These are phyloP conservation scores for Bilobella aurantiaca DNA, from an alignment of 1,140 invertebrate genomes.

Conservation along the genomic window DNA sequence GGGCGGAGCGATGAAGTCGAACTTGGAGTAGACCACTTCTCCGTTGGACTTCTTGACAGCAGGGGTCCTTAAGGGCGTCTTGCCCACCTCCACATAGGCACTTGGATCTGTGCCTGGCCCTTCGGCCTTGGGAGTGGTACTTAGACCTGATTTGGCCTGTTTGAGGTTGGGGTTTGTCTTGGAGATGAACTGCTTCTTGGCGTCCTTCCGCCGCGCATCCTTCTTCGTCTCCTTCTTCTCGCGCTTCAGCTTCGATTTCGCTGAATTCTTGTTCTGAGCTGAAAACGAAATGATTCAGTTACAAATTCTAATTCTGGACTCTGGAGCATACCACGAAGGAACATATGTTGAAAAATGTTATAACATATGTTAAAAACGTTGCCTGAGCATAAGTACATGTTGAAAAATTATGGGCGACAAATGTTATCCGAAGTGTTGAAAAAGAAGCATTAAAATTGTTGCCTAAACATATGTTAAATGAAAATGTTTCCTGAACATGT, in stretches of 20 bases:
- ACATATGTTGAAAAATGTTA: too few species aligned
- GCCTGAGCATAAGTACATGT: neutral
- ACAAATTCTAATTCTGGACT: too few species aligned
- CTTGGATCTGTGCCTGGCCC: neutral
- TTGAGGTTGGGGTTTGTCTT: conserved; percentile 19
- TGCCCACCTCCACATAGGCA: neutral
- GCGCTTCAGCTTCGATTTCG: neutral
- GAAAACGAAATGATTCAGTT: neutral
- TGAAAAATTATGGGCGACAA: too few species aligned
- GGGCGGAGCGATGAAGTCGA: conserved; percentile 35
- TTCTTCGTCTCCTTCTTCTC: conserved; percentile 19
- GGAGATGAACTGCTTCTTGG: conserved; percentile 28
- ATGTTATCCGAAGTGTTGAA: too few species aligned
- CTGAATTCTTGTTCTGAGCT: neutral
- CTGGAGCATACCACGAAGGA: too few species aligned
- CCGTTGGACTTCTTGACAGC: conserved; percentile 30
- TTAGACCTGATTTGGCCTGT: neutral
- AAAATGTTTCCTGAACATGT: too few species aligned
- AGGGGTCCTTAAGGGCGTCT: conserved; percentile 26
- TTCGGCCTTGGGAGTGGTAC: conserved; percentile 9
- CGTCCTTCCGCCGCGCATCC: conserved; percentile 14
- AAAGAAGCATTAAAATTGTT: too few species aligned
- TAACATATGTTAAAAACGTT: neutral
- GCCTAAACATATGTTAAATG: too few species aligned
- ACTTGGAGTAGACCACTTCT: conserved; percentile 33